Base-by-base conservation (phyloP, 2,888 invertebrate genomes). In the Drosophila neoperkinsi region DNA sequence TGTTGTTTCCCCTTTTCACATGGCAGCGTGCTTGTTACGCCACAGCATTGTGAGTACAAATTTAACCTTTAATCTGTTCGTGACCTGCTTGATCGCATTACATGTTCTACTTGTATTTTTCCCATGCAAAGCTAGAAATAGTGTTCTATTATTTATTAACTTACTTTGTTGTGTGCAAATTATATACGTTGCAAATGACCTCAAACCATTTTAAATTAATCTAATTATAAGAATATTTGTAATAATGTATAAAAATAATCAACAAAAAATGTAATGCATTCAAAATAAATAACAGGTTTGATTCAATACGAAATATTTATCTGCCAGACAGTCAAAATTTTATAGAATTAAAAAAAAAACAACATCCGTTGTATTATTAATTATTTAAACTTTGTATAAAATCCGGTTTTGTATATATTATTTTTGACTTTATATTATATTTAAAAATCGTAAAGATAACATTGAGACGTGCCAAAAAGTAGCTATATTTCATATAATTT, bases 1-100 rank as follows among this genome's bases (percentile, higher is more conserved):
- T 33, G 18, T 25, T 51, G 25, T 16, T 11, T 51, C 25, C 13
- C 34, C 11, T 34, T 58, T 46, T 46, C 18, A n/a, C n/a, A 31
- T 53, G 33, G 30, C 43, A 25, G 3, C 25, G 31, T 55, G 28
- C 30, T 34, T 18, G 43, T 65, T 68, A 51, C 65, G 55, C 65
- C 64, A 63, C 18, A 18, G 2, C 25, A 31, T 31, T 25, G 3
- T 18, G 10, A 5, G 11, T 25, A n/a, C 5, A 30, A 16, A 31
- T 38, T 38, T 25, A 25, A 25, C 18, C n/a, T 50, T 6, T 55
- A 30, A 16, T 41, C 13, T n/a, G 18, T 18, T 34, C 55, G 18
- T 28, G 10, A 18, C 30, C n/a, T 41, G 38, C 21, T 67, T 33
- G 41, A 56, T 34, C 36, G 38, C 28, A 60, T 65, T 60, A 21